Evolutionary conservation across 2,113 vertebrate species (phyloP).

Genomic region (Delphinus delphis): DNA sequence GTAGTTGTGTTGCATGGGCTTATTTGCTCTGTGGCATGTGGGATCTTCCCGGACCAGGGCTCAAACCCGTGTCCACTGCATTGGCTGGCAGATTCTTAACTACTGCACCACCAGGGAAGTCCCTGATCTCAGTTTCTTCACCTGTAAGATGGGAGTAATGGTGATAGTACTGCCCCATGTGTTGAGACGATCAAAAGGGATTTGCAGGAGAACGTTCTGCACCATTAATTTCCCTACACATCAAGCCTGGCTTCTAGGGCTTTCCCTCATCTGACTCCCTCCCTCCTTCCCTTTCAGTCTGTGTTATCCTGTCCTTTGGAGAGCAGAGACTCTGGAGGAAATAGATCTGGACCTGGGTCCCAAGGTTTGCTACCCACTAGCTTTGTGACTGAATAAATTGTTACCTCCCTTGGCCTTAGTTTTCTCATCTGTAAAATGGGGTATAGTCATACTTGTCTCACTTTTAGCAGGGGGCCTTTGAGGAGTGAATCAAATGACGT

Average conservation of each 20-base stretch:
- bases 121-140: neutral
- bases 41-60: no score
- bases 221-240: neutral
- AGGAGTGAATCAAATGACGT: neutral
- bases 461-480: neutral
- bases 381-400: neutral
- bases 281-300: neutral
- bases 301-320: neutral
- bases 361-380: neutral
- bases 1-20: no score
- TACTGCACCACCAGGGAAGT: no score
- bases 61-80: no score
- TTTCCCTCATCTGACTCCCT: neutral
- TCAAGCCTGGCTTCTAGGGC: neutral
- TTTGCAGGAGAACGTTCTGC: neutral
- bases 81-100: no score
- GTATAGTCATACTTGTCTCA: neutral
- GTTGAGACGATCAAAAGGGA: neutral
- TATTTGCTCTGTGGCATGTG: no score
- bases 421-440: neutral
- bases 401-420: neutral
- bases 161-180: neutral
- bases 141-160: neutral
- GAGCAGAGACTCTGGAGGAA: neutral
- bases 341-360: neutral